These are phyloP conservation scores for Glossophaga mutica DNA, from an alignment of 2,797 vertebrate species.

Conservation along the genomic window DNA sequence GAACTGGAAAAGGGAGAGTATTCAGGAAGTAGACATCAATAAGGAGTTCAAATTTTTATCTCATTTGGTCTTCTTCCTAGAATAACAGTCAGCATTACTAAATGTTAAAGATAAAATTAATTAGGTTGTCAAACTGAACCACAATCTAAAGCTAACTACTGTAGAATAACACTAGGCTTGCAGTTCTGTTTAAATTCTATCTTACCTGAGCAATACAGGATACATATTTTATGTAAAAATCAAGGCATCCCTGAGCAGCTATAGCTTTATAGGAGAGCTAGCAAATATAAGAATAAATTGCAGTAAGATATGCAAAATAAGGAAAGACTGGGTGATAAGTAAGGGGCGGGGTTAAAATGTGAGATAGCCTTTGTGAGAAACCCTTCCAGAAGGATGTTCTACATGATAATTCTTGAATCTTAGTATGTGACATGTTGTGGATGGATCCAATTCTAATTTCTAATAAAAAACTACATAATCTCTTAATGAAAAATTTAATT, in stretches of 20 bases:
- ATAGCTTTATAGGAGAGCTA: not conserved
- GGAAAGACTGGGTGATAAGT: not conserved
- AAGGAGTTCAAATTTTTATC: not conserved
- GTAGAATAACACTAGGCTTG: conserved; percentile 1
- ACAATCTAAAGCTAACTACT: not conserved
- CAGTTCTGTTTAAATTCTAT: conserved; percentile 36
- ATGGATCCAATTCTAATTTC: not conserved
- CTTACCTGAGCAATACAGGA: conserved; percentile 22
- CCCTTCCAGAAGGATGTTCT: not conserved
- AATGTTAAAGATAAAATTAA: conserved; percentile 39
- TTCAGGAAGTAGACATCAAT: not conserved
- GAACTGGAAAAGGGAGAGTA: not conserved
- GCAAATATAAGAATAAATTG: conserved; percentile 26
- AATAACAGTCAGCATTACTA: not conserved
- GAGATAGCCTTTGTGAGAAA: not conserved
- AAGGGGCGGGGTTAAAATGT: not conserved
- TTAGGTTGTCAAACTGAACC: not conserved
- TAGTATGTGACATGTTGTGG: not conserved
- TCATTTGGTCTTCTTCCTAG: not conserved
- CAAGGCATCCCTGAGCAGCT: not conserved
- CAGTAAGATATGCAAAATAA: conserved; percentile 22
- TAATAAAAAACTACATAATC: not conserved
- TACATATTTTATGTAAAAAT: not conserved
- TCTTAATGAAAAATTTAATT: not conserved
- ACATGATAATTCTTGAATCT: not conserved